Base-by-base conservation (phyloP, 1,140 invertebrate genomes). In the Nylanderia fulva region DNA sequence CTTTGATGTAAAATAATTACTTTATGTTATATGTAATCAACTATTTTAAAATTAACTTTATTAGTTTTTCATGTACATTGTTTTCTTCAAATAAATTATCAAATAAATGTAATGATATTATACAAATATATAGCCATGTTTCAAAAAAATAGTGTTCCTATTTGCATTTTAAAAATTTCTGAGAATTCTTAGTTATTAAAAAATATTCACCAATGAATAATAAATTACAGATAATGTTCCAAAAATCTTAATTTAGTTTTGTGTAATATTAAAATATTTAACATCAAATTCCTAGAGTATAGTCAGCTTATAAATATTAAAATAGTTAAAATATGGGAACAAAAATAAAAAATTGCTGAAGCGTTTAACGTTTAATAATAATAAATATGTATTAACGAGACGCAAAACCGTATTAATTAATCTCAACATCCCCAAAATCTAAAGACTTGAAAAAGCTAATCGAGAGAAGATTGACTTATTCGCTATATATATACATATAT, bases 121-220 rank as follows among this genome's bases (percentile, higher is more conserved):
- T 66, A 58, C 18, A 48, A 45, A 18, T 63, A 15, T 33, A 63
- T 63, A 29, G 60, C 42, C 52, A 39, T 64, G 9, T 77, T 45
- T 39, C 75, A 29, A 79, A 27, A 63, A 27, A 48, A 52, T 15
- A 48, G 75, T n/a, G n/a, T 64, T 76, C 58, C 63, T 76, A 36
- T 9, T 39, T 68, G 11, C 13, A 0, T 21, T 15, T 52, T 8
- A 9, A 7, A 24, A 36, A 45, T 45, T 39, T n/a, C 42, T 64
- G n/a, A 39, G 13, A 66, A 52, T 54, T 33, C 18, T 79, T 39
- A 68, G 39, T 54, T 52, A 68, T 68, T 79, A 68, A 56, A 68
- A 79, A 64, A 68, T 21, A 39, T 56, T 33, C 39, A 45, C 15
- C 29, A 68, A 39, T 48, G 9, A 68, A 68, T 56, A 39, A 79